Conservation (phyloP, 2,113 vertebrate genomes). For the Acanthisitta chloris region DNA sequence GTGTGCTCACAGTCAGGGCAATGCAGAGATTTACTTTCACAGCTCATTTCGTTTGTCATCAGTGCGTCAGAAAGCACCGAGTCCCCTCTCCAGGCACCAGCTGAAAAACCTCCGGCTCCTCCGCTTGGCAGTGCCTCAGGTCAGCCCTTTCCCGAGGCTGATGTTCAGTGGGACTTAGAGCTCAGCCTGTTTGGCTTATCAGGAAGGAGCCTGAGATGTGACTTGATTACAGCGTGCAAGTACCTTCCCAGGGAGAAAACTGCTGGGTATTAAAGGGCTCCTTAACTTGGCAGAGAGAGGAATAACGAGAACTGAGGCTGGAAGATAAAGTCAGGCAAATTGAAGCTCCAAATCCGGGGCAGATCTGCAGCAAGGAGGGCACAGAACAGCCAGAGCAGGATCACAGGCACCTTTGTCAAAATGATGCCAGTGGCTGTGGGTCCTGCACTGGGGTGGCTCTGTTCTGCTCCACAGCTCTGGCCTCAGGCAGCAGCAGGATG, state of each 20-base stretch:
- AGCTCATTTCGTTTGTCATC: not conserved
- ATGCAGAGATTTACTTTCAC: not conserved
- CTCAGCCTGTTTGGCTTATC: constrained; percentile 8
- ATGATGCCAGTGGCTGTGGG: rapidly evolving
- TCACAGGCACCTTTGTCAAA: not conserved
- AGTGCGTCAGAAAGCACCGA: not conserved
- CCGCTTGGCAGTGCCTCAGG: not conserved
- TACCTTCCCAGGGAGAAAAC: constrained; percentile 31
- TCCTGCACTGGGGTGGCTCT: not conserved
- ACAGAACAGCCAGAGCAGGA: not conserved
- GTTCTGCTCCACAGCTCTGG: not conserved
- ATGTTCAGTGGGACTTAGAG: not conserved
- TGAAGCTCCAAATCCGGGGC: not conserved
- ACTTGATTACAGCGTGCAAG: constrained; percentile 21
- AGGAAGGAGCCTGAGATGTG: constrained; percentile 32
- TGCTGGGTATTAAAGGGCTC: not conserved
- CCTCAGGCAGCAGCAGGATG: not conserved
- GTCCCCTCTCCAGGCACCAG: constrained; percentile 16
- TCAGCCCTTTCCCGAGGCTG: not conserved
- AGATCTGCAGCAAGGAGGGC: not conserved
- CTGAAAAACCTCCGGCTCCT: not conserved
- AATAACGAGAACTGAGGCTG: not conserved
- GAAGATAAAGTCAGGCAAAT: not conserved
- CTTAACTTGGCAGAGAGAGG: not conserved
- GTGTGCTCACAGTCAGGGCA: not conserved